phyloP scores from a whole-genome alignment of 2,888 invertebrate species.

The Ectemnius cavifrons region DNA sequence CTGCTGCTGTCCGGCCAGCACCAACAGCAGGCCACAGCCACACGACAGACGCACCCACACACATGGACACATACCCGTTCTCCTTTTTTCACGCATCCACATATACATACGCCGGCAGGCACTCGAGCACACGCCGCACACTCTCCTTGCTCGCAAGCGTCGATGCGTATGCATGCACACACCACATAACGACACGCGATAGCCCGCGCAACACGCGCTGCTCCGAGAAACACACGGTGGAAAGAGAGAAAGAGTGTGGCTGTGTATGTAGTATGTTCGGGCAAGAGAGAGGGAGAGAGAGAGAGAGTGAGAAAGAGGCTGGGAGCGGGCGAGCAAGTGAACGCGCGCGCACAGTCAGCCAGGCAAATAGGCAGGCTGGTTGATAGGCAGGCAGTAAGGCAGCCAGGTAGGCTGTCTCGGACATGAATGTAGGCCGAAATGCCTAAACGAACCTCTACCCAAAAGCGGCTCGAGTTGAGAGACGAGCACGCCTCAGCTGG shows the following conservation, averaged over 20 bases:
- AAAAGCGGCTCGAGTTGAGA: neutral
- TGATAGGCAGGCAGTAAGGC: neutral
- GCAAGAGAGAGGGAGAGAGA: neutral
- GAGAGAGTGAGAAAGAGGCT: neutral
- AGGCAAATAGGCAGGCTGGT: constrained; percentile 8
- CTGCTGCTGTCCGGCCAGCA: too few relatives aligned
- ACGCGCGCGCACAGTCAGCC: neutral
- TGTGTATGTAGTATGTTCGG: neutral
- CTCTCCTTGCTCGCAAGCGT: too few relatives aligned
- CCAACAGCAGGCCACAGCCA: too few relatives aligned
- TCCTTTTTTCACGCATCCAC: neutral
- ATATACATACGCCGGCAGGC: neutral
- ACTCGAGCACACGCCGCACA: neutral
- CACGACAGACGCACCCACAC: too few relatives aligned
- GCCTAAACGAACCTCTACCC: too few relatives aligned
- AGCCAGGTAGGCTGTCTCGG: neutral
- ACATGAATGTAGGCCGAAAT: neutral
- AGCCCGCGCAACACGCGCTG: neutral
- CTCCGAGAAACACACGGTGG: constrained; percentile 1
- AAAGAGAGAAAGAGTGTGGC: neutral
- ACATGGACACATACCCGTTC: neutral
- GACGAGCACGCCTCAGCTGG: neutral
- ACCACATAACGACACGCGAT: neutral
- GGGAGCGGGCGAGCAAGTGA: constrained; percentile 1
- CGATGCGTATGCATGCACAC: neutral